Percentiles rank a stretch among this genome's conserved stretches.
Evolutionary conservation across 2,888 invertebrate genomes (phyloP).

Genomic region (Boloria euphrosyne): DNA sequence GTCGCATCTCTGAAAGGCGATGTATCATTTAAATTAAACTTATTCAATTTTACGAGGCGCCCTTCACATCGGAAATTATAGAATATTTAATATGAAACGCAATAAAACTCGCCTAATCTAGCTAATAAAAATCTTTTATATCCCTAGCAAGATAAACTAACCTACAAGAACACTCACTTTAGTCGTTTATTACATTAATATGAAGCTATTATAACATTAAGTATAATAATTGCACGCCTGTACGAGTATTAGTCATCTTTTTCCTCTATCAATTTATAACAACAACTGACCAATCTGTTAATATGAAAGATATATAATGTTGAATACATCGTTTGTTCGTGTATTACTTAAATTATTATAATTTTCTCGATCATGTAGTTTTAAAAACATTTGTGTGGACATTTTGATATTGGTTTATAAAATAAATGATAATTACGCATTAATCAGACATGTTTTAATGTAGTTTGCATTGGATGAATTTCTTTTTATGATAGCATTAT

Average conservation of each 20-base stretch:
- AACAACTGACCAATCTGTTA: not conserved
- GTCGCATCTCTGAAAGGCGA: not conserved
- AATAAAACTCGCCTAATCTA: too few relatives aligned
- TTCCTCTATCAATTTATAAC: not conserved
- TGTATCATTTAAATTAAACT: not conserved
- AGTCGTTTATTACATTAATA: not conserved
- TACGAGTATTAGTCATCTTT: not conserved
- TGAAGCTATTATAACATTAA: not conserved
- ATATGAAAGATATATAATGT: not conserved
- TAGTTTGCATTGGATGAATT: constrained; percentile 2
- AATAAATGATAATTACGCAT: not conserved
- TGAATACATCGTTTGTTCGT: not conserved
- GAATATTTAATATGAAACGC: too few relatives aligned
- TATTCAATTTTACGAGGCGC: too few relatives aligned
- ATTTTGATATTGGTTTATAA: not conserved
- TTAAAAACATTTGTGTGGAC: not conserved
- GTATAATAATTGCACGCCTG: not conserved
- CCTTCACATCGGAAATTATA: too few relatives aligned
- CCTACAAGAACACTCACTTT: not conserved
- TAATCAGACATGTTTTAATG: not conserved
- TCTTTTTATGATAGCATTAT: constrained; percentile 22
- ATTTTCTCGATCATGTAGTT: not conserved
- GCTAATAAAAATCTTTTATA: too few relatives aligned
- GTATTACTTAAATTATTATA: not conserved
- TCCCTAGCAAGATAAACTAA: too few relatives aligned